These are phyloP conservation scores for Channallabes apus DNA, from an alignment of 2,797 vertebrate species.

Conservation along the genomic window DNA sequence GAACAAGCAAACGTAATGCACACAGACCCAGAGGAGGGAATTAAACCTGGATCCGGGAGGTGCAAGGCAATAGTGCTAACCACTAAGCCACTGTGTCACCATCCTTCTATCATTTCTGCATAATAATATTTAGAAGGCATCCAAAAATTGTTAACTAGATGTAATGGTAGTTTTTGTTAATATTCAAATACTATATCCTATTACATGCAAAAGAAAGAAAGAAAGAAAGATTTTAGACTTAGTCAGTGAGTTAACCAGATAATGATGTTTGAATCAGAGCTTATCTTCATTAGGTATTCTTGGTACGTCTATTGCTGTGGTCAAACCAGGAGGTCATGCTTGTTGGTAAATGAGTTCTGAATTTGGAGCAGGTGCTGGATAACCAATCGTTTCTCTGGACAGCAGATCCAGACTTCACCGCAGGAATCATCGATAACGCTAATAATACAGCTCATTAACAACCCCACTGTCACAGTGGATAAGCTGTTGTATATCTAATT, in stretches of 20 bases:
- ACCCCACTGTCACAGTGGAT: not conserved
- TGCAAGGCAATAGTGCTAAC: too few relatives aligned
- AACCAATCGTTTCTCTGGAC: slow-evolving; percentile 3
- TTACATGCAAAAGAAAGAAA: not conserved
- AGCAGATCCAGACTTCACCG: too few relatives aligned
- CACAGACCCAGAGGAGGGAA: too few relatives aligned
- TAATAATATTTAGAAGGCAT: not conserved
- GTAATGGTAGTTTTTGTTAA: not conserved
- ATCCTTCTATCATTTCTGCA: not conserved
- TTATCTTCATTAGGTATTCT: slow-evolving; percentile 1
- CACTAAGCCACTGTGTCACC: too few relatives aligned
- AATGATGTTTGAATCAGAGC: not conserved
- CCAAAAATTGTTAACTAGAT: not conserved
- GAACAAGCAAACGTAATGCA: too few relatives aligned
- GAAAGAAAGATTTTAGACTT: too few relatives aligned
- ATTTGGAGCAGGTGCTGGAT: slow-evolving; percentile 1
- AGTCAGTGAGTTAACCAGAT: not conserved
- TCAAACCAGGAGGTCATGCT: not conserved
- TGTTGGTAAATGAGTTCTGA: not conserved
- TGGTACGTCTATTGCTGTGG: slow-evolving; percentile 6
- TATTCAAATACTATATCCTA: not conserved
- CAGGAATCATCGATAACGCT: not conserved
- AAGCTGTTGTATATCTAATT: not conserved
- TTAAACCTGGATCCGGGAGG: too few relatives aligned
- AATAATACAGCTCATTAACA: not conserved